Conservation (phyloP, 2,888 invertebrate species). For the Aromia moschata region DNA sequence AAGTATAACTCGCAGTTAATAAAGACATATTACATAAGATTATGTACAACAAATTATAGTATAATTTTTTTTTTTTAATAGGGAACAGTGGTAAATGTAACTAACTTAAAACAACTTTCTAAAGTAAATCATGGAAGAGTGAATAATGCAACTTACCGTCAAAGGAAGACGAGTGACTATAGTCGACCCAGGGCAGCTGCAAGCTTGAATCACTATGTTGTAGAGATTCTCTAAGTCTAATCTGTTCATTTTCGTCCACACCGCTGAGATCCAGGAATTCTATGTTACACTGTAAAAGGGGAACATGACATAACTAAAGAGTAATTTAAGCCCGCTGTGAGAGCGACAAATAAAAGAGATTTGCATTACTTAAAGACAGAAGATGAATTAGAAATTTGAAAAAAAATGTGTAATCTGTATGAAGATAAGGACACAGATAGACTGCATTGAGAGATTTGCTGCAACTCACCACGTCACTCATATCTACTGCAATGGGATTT, state of each 20-base stretch:
- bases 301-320: not conserved
- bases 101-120: too few relatives aligned
- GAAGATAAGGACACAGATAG: slow-evolving; percentile 7
- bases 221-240: slow-evolving; percentile 71
- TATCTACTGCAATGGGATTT: slow-evolving; percentile 36
- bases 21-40: not conserved
- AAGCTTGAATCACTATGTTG: slow-evolving; percentile 62
- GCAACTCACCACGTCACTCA: slow-evolving; percentile 42
- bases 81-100: too few relatives aligned
- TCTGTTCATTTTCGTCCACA: slow-evolving; percentile 75
- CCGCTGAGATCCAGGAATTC: slow-evolving; percentile 80
- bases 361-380: too few relatives aligned
- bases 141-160: slow-evolving; percentile 31
- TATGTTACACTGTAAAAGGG: slow-evolving; percentile 50
- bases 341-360: slow-evolving; percentile 6
- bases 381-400: slow-evolving; percentile 17
- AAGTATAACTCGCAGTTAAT: not conserved
- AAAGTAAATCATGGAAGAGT: too few relatives aligned
- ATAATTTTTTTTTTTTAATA: too few relatives aligned
- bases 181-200: slow-evolving; percentile 59
- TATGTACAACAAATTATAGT: not conserved
- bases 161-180: slow-evolving; percentile 30
- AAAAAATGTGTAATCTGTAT: slow-evolving; percentile 11
- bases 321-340: slow-evolving; percentile 16
- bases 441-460: not conserved